Base-by-base conservation (phyloP, 1,140 invertebrate species). In the Drosophila triauraria region DNA sequence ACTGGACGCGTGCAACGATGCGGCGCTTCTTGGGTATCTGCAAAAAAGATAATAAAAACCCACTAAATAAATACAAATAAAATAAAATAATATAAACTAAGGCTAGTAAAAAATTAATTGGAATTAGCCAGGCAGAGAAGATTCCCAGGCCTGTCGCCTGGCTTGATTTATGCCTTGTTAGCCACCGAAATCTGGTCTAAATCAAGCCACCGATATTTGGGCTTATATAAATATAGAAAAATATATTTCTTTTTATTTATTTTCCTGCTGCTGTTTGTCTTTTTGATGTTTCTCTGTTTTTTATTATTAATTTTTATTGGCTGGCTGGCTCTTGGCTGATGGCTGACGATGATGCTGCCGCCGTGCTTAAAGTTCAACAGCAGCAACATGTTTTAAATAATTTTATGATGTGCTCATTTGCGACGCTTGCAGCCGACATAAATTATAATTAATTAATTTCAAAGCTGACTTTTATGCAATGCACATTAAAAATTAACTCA, bases 1-100 rank as follows among this genome's bases (percentile, higher is more conserved):
- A 98, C 70, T 96, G 96, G 1, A 97, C 96, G 87, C 96, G 95
- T 3, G 97, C 97, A 35, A 97, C 95, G 75, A 98, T 96, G 46
- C 97, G 94, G n/a, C 96, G 94, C 92, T 98, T 98, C 93, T 97
- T 97, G 86, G 97, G 97, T 64, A 97, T 95, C 97, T 98, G 94
- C 43, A 94, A 94, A 17, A 27, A 35, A 44, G 8, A 35, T 48
- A 32, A 69, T 32, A 68, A 20, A 60, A 23, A 20, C 20, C 0
- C 20, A 20, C 20, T 20, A 20, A 62, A 17, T 46, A 32, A 51
- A 27, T 43, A 57, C 46, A 57, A 23, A 50, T 23, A 25, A 46
- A 17, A 38, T 35, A 13, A 10, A 15, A 57, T 8, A 23, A 5
- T 10, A 44, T n/a, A 59, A 40, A 35, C 1, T 12, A 10, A 42